Base-by-base conservation (phyloP, 2,113 vertebrate species). In the Salvelinus fontinalis region DNA sequence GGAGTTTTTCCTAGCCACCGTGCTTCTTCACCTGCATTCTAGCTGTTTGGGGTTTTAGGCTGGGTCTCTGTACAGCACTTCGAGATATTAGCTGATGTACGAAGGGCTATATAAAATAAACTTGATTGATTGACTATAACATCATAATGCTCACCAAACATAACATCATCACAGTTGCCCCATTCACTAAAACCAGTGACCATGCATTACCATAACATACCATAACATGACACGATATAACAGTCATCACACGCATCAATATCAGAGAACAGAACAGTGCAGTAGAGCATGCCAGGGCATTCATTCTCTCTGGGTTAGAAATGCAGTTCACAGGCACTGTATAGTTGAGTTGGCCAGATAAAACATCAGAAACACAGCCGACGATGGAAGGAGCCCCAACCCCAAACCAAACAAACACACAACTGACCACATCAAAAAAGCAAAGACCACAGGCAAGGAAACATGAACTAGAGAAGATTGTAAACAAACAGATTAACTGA, bases 221-320 rank as follows among this genome's bases (percentile, higher is more conserved):
- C 7, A 39, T 62, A 62, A 62, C 59, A 62, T 22, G n/a, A n/a
- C n/a, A 62, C 24, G n/a, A 6, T 59, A 83, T 85, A 81, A 78
- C 34, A 83, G 78, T 60, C 77, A 83, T 75, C 67, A 44, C 70
- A 57, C 74, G 77, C 73, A 79, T 66, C 26, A 83, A 84, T 69
- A 74, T 14, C 51, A 54, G 13, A 54, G 51, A 54, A 51, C 49
- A 54, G 16, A 54, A 54, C 34, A 73, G 66, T 27, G 68, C 71
- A 73, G 80, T 51, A 78, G 78, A 83, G 75, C 51, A 70, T 79
- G 83, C 75, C 79, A 84, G 39, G 70, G 62, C 79, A 88, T 44
- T 44, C 39, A 44, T 88, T 88, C 80, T 82, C 54, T 75, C 74
- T 78, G 64, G 68, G 65, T 89, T 87, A 78, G 80, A 85, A 86